Base-by-base conservation (phyloP, 2,797 vertebrate species). In the Esox lucius region DNA sequence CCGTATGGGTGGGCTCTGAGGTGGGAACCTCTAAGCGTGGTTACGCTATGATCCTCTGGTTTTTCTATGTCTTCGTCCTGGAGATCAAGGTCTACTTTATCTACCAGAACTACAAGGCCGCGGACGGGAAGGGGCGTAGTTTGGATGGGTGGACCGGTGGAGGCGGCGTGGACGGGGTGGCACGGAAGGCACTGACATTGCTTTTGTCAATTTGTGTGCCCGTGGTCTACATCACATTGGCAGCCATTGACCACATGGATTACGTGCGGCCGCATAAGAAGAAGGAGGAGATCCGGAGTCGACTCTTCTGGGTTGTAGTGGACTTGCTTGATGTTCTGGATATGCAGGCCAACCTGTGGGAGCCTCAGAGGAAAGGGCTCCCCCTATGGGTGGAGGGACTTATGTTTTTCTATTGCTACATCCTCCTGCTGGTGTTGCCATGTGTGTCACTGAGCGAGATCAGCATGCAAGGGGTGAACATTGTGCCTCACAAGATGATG, bases 21-120 rank as follows among this genome's bases (percentile, higher is more conserved):
- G 96, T 96, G 16, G 93, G 94, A 80, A 96, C 94, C 0, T 92
- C 96, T 7, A 96, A 96, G 76, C 88, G 96, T 8, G 96, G 96
- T 82, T 96, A 96, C 0, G 94, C 95, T 86, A 96, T 95, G 95
- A 94, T 96, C 81, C 93, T 94, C 42, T 94, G 95, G 94, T 95
- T 95, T 85, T 92, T 96, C 3, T 96, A 95, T 9, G 92, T 95
- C 81, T 96, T 95, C 0, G 94, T 95, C 80, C 84, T 96, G 89
- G 95, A 96, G 85, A 95, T 96, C 87, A 95, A 94, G 71, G 94
- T 95, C 77, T 96, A 96, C 90, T 96, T 96, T 75, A 89, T 96
- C 46, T 95, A 95, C 85, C 96, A 96, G 88, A 96, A 96, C 90
- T 97, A 96, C 78, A 96, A 96, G 85, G 94, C 95, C 8, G n/a